phyloP scores from a whole-genome alignment of 92 coral and sea anemone species.

The Siderastrea radians region DNA sequence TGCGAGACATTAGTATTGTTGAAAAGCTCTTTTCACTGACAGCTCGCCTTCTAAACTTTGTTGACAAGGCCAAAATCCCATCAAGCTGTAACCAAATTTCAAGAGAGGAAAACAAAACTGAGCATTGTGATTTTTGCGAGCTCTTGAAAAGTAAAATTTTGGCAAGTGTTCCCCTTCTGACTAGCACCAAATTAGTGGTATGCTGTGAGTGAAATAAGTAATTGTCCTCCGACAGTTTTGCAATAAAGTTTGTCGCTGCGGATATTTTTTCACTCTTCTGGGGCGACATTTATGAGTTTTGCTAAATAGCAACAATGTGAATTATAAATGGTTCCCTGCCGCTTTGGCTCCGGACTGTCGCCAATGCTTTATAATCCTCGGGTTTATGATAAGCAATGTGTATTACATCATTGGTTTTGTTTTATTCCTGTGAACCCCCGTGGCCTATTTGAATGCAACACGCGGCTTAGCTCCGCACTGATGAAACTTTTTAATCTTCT shows the following conservation, averaged over 20 bases:
- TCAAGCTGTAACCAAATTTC: conserved; percentile 55
- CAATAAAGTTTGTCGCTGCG: conserved; percentile 65
- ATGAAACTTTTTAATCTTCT: conserved; percentile 68
- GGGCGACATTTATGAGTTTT: conserved; percentile 72
- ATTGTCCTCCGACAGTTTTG: conserved; percentile 49
- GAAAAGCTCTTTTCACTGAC: conserved; percentile 46
- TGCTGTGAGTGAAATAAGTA: conserved; percentile 31
- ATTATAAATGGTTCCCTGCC: conserved; percentile 86
- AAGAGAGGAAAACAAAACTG: conserved; percentile 32
- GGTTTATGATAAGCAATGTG: conserved; percentile 66
- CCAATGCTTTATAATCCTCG: conserved; percentile 64
- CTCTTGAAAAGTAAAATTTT: background rate
- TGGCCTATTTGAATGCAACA: conserved; percentile 70
- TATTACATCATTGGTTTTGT: conserved; percentile 67
- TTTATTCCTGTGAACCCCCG: conserved; percentile 51
- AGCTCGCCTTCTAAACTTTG: conserved; percentile 47
- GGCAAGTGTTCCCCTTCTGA: background rate
- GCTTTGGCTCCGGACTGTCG: conserved; percentile 85
- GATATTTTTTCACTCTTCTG: conserved; percentile 43
- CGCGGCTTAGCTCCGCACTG: conserved; percentile 75
- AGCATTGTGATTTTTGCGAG: background rate
- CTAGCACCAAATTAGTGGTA: conserved; percentile 40
- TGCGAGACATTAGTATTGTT: conserved; percentile 40
- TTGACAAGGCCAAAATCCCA: conserved; percentile 32
- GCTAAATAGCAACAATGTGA: conserved; percentile 80